These are phyloP conservation scores for Drosophila truncata DNA, from an alignment of 1,140 invertebrate species.

Conservation along the genomic window DNA sequence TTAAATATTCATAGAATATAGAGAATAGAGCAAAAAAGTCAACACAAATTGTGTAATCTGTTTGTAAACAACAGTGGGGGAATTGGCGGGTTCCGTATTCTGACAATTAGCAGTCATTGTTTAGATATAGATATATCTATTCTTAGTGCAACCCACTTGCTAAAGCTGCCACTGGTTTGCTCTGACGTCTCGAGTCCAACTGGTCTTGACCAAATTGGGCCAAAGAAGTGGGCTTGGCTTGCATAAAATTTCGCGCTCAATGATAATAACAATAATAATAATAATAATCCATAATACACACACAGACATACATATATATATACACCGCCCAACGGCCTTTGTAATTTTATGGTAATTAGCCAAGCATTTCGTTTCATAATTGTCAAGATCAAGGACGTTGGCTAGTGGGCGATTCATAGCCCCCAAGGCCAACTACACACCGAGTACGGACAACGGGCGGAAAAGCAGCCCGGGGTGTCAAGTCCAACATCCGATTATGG, in stretches of 20 bases:
- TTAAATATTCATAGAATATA: not conserved
- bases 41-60: not conserved
- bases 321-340: slow-evolving; percentile 52
- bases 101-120: slow-evolving; percentile 22
- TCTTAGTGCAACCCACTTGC: slow-evolving; percentile 14
- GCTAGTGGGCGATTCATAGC: slow-evolving; percentile 35
- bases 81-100: slow-evolving; percentile 2
- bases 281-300: slow-evolving; percentile 32
- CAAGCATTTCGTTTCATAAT: slow-evolving; percentile 62
- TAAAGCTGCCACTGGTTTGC: not conserved
- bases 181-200: slow-evolving; percentile 41
- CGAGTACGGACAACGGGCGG: slow-evolving; percentile 2
- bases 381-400: slow-evolving; percentile 76
- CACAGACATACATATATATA: not conserved
- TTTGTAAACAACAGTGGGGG: slow-evolving; percentile 24
- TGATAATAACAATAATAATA: slow-evolving; percentile 41
- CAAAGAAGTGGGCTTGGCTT: slow-evolving; percentile 45
- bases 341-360: slow-evolving; percentile 77
- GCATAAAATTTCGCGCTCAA: slow-evolving; percentile 55
- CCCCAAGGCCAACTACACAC: slow-evolving; percentile 14
- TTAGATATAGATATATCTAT: not conserved
- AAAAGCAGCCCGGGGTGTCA: slow-evolving; percentile 32
- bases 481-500: slow-evolving; percentile 46
- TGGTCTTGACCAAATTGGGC: slow-evolving; percentile 60
- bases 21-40: not conserved